Evolutionary conservation across 2,113 vertebrate genomes (phyloP).

Genomic region (Gambusia affinis): DNA sequence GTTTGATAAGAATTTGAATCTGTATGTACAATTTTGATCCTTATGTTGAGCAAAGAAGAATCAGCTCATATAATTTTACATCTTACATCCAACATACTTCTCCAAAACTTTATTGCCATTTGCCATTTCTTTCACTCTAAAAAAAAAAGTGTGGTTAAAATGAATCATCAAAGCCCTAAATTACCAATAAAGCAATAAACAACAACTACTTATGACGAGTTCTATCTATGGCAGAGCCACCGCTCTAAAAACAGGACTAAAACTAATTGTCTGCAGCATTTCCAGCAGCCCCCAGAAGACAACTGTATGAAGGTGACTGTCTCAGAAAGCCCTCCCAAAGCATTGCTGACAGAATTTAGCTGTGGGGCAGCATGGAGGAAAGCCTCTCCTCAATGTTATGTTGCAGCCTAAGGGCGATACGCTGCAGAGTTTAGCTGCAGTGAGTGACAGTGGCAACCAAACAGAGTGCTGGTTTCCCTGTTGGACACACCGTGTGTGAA

Average conservation of each 20-base stretch:
- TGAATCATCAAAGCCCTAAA: not conserved
- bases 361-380: constrained; percentile 12
- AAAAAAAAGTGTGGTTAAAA: not conserved
- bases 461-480: constrained; percentile 29
- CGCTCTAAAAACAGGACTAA: not conserved
- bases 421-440: constrained; percentile 4
- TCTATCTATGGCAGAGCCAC: not conserved
- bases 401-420: constrained; percentile 14
- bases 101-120: too few relatives aligned
- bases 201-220: not conserved
- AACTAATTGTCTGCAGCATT: constrained; percentile 16
- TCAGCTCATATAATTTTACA: too few relatives aligned
- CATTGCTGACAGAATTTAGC: constrained; percentile 12
- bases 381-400: constrained; percentile 6
- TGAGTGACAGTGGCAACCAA: constrained; percentile 51
- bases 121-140: not conserved
- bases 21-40: too few relatives aligned
- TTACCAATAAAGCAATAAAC: not conserved
- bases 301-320: constrained; percentile 23
- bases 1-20: too few relatives aligned
- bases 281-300: constrained; percentile 17
- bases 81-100: too few relatives aligned
- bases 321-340: constrained; percentile 3
- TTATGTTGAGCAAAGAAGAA: too few relatives aligned
- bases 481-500: constrained; percentile 24